Percentiles rank a stretch among this genome's conserved stretches.
phyloP scores from a whole-genome alignment of 2,888 invertebrate genomes.

The Oconnorella tubifera region DNA sequence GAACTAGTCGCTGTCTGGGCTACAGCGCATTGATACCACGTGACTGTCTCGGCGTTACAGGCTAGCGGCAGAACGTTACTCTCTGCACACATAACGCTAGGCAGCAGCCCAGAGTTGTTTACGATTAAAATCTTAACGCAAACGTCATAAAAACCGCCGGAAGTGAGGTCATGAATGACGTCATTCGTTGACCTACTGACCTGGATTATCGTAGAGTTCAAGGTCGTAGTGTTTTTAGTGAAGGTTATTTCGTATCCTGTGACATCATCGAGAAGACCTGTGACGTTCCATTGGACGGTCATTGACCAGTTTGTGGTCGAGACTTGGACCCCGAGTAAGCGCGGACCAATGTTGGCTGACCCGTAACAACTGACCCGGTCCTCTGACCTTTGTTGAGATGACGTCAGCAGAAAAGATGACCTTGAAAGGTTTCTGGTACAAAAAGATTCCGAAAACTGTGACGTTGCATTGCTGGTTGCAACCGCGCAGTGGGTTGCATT shows the following conservation, averaged over 20 bases:
- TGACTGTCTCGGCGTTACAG: neutral
- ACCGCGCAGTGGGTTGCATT: neutral
- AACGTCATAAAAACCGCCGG: neutral
- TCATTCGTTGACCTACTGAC: neutral
- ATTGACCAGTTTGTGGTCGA: neutral
- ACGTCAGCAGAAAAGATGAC: neutral
- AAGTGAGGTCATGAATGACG: neutral
- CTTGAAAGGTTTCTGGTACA: neutral
- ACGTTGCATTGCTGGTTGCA: neutral
- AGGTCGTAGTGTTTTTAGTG: neutral
- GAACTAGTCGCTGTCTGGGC: neutral
- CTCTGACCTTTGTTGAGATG: neutral
- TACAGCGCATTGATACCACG: neutral
- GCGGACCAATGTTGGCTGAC: neutral
- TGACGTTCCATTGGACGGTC: conserved; percentile 1
- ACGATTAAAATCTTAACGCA: neutral
- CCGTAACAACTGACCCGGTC: conserved; percentile 2
- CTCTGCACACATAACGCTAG: neutral
- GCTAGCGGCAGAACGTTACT: neutral
- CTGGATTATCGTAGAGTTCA: neutral
- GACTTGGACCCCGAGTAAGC: neutral
- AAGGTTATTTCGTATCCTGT: neutral
- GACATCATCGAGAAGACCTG: neutral
- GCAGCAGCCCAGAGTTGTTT: neutral
- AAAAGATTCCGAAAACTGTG: neutral